These are phyloP conservation scores for Ictalurus furcatus DNA, from an alignment of 2,113 vertebrate genomes.

Conservation along the genomic window DNA sequence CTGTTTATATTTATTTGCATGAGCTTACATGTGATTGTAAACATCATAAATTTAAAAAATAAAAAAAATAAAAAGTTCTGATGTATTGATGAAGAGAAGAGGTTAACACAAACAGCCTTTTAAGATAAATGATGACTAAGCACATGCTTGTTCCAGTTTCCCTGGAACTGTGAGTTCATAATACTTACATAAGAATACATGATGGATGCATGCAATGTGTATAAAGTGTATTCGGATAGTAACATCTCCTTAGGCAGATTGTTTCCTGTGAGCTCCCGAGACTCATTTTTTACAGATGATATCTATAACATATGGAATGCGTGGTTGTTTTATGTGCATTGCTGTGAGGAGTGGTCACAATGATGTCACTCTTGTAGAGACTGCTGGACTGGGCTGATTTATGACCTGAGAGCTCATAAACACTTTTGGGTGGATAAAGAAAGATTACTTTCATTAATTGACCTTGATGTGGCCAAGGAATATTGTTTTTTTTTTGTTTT, in stretches of 20 bases:
- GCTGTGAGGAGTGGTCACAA: slow-evolving; percentile 22
- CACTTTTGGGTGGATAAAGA: not conserved
- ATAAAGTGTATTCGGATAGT: not conserved
- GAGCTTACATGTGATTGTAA: not conserved
- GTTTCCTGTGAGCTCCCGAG: not conserved
- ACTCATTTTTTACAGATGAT: not conserved
- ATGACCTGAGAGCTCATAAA: not conserved
- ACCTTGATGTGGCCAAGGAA: not conserved
- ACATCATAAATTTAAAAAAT: not conserved
- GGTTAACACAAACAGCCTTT: not conserved
- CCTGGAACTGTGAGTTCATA: not conserved
- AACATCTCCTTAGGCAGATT: not conserved
- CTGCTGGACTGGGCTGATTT: slow-evolving; percentile 16
- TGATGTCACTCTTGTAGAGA: slow-evolving; percentile 21
- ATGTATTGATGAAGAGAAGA: not conserved
- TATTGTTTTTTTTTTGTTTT: not conserved
- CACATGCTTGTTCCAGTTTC: not conserved
- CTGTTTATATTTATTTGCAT: not conserved
- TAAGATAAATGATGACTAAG: not conserved
- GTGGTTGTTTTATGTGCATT: not conserved
- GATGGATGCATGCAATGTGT: not conserved
- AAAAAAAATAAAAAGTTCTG: not conserved
- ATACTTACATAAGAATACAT: not conserved
- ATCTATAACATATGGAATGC: not conserved
- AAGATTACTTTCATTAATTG: slow-evolving; percentile 8